Conservation (phyloP, 2,888 invertebrate genomes). For the Ennomos fuscantarius region DNA sequence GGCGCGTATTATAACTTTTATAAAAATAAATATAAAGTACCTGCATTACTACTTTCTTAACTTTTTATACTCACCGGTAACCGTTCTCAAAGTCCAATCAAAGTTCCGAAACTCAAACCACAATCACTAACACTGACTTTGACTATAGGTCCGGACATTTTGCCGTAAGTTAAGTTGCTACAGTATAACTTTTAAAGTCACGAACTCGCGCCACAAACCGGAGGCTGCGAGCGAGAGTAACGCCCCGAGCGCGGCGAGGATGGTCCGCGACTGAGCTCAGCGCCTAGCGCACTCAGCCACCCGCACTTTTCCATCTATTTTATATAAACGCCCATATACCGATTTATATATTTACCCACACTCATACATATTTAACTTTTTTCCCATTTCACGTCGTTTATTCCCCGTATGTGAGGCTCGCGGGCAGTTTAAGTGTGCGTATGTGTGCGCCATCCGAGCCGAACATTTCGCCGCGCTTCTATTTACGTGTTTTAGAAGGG, state of each 20-base stretch:
- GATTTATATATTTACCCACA: constrained; percentile 85
- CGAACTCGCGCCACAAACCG: constrained; percentile 52
- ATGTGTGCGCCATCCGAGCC: constrained; percentile 70
- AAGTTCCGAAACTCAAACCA: constrained; percentile 30
- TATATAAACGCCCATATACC: constrained; percentile 82
- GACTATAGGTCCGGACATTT: constrained; percentile 13
- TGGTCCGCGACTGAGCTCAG: constrained; percentile 73
- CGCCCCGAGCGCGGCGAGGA: constrained; percentile 51
- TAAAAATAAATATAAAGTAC: constrained; percentile 1
- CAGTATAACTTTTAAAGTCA: constrained; percentile 10
- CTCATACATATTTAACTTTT: constrained; percentile 86
- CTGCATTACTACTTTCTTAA: not conserved
- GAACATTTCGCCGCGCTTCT: constrained; percentile 55
- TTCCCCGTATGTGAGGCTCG: constrained; percentile 75
- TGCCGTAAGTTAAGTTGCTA: constrained; percentile 9
- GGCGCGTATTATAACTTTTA: not conserved
- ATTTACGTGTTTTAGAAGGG: constrained; percentile 84
- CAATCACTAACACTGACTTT: constrained; percentile 29
- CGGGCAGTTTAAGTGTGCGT: constrained; percentile 56
- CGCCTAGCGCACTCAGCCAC: constrained; percentile 49
- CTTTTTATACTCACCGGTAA: constrained; percentile 27
- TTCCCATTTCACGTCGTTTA: constrained; percentile 84
- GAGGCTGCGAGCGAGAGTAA: constrained; percentile 34
- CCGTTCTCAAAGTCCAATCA: constrained; percentile 31
- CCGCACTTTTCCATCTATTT: constrained; percentile 72